Evolutionary conservation across 2,113 vertebrate genomes (phyloP).

Genomic region (Cyanoderma ruficeps): DNA sequence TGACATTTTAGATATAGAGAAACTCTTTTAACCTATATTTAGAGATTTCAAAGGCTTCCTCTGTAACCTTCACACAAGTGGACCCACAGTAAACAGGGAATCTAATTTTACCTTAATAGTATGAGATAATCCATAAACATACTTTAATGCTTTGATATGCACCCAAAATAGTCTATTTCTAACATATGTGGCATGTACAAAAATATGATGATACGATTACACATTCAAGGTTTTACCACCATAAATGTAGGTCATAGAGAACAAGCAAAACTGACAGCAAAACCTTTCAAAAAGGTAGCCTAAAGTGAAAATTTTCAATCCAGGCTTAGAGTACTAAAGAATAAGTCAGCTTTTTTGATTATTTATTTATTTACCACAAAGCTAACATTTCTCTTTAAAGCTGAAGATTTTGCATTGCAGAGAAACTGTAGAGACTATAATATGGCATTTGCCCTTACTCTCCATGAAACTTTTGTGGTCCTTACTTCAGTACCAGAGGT

Average conservation of each 20-base stretch:
- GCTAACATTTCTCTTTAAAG: not conserved
- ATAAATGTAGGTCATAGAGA: constrained; percentile 45
- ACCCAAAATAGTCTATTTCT: not conserved
- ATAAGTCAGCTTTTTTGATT: not conserved
- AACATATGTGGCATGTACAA: not conserved
- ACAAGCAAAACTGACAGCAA: constrained; percentile 1
- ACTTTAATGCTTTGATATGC: not conserved
- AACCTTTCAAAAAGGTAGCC: not conserved
- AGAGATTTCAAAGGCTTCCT: constrained; percentile 51
- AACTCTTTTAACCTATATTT: constrained; percentile 58
- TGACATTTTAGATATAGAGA: constrained; percentile 66
- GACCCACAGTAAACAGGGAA: not conserved
- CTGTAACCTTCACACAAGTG: constrained; percentile 21
- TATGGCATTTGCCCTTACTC: not conserved
- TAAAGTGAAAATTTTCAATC: not conserved
- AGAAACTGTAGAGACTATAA: not conserved
- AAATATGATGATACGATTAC: constrained; percentile 27
- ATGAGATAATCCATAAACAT: constrained; percentile 31
- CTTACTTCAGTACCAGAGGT: not conserved
- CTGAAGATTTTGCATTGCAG: not conserved
- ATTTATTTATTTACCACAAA: not conserved
- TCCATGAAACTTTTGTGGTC: not conserved
- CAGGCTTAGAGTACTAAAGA: not conserved
- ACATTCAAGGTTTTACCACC: constrained; percentile 13
- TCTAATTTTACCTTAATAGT: not conserved